Base-by-base conservation (phyloP, 2,113 vertebrate genomes). In the Felis chaus region DNA sequence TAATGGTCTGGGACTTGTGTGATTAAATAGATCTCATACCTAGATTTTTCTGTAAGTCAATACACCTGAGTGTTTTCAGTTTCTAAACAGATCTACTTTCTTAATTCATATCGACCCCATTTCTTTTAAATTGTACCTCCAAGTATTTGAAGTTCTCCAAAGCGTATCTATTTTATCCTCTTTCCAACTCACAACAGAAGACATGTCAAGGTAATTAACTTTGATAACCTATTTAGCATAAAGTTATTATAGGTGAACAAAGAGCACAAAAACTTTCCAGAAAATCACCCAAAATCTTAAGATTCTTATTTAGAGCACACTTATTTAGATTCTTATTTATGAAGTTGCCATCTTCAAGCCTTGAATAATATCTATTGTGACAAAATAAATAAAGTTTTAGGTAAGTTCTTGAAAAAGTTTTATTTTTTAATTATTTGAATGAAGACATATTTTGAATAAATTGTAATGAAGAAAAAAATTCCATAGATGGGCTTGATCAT, bases 51-150 rank as follows among this genome's bases (percentile, higher is more conserved):
- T 91, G 31, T 94, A 91, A 97, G 84, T 94, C 90, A 97, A 88
- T 97, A 89, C 96, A 96, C 96, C 74, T 79, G 94, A 74, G 94
- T 84, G 92, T 97, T 97, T 88, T 55, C 55, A 90, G 76, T 96
- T 97, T 65, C 97, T 97, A 96, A 97, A 96, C 81, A 91, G 91
- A 97, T 93, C 94, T 94, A 82, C 68, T 93, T 96, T 68, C 73
- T 97, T 91, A 96, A 97, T 97, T 98, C 97, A 95, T 93, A 98
- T 97, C 19, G 96, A 98, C 96, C 95, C 36, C 81, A 89, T 95
- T 98, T 98, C 80, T 96, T 98, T 96, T 82, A 90, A 96, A 95
- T 50, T 57, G 50, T 92, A 97, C 78, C 81, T 97, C 57, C 39
- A 96, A 96, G 80, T 93, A 87, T 97, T 97, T 98, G 97, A 98